Evolutionary conservation across 2,888 invertebrate species (phyloP).

Genomic region (Eumerus sabulonum): DNA sequence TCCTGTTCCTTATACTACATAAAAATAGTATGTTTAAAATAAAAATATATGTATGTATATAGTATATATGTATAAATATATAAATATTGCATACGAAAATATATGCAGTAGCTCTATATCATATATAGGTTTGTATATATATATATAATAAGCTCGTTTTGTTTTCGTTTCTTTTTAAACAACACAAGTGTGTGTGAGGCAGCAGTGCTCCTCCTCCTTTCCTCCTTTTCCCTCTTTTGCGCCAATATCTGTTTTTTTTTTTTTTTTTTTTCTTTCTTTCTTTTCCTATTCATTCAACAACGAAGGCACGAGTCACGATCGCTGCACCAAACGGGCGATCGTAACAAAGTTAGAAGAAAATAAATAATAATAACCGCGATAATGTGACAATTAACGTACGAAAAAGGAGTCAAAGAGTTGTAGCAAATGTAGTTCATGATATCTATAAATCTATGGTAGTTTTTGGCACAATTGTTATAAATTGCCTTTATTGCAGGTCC

Average conservation of each 20-base stretch:
- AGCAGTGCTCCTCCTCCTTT: constrained; percentile 1
- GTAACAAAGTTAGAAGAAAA: too few relatives aligned
- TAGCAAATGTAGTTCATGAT: constrained; percentile 44
- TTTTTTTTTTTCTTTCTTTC: too few relatives aligned
- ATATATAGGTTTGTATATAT: constrained; percentile 63
- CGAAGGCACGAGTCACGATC: constrained; percentile 49
- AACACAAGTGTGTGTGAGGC: constrained; percentile 5
- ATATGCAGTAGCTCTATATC: constrained; percentile 74
- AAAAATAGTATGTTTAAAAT: constrained; percentile 69
- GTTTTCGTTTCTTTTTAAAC: constrained; percentile 58
- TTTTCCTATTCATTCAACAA: constrained; percentile 56
- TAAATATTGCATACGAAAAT: constrained; percentile 76
- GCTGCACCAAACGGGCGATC: too few relatives aligned
- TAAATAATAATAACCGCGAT: too few relatives aligned
- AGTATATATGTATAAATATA: constrained; percentile 73
- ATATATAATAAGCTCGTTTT: constrained; percentile 65
- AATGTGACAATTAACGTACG: too few relatives aligned
- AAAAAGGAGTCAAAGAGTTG: constrained; percentile 46
- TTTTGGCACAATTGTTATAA: constrained; percentile 62
- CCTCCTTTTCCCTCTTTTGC: background rate
- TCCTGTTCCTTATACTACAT: constrained; percentile 66
- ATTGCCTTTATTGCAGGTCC: constrained; percentile 60
- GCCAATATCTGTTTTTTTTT: too few relatives aligned
- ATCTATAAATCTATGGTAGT: constrained; percentile 36
- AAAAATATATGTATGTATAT: constrained; percentile 69